These are phyloP conservation scores for Atherix ibis DNA, from an alignment of 2,888 invertebrate species.

Conservation along the genomic window DNA sequence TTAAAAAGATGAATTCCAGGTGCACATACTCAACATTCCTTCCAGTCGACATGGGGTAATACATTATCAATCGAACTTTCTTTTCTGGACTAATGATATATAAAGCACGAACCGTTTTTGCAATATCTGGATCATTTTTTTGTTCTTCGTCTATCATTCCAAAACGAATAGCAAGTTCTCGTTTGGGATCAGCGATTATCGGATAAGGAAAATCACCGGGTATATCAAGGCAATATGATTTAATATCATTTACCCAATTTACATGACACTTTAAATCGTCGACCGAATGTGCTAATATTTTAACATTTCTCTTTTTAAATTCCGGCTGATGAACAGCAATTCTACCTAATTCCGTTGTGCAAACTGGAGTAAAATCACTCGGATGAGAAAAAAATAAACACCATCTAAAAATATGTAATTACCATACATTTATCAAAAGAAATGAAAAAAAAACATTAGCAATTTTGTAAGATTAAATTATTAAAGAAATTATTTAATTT, in stretches of 20 bases:
- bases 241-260: conserved; percentile 62
- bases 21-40: conserved; percentile 67
- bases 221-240: conserved; percentile 51
- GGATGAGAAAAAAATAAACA: conserved; percentile 78
- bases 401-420: conserved; percentile 46
- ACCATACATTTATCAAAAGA: conserved; percentile 3
- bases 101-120: conserved; percentile 56
- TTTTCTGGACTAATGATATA: conserved; percentile 71
- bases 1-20: background rate
- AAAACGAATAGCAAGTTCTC: conserved; percentile 52
- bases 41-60: conserved; percentile 74
- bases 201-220: conserved; percentile 63
- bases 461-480: background rate
- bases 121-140: conserved; percentile 45
- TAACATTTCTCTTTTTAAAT: conserved; percentile 54
- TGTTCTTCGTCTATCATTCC: conserved; percentile 69
- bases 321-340: conserved; percentile 52
- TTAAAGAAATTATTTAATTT: background rate
- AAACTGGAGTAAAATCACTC: conserved; percentile 78
- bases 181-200: conserved; percentile 60
- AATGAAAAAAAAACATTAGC: conserved; percentile 2
- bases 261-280: conserved; percentile 57
- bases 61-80: conserved; percentile 60
- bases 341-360: conserved; percentile 71
- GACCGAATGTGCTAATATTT: conserved; percentile 66